Evolutionary conservation across 2,797 vertebrate species (phyloP).

Genomic region (Telmatherina bonti): DNA sequence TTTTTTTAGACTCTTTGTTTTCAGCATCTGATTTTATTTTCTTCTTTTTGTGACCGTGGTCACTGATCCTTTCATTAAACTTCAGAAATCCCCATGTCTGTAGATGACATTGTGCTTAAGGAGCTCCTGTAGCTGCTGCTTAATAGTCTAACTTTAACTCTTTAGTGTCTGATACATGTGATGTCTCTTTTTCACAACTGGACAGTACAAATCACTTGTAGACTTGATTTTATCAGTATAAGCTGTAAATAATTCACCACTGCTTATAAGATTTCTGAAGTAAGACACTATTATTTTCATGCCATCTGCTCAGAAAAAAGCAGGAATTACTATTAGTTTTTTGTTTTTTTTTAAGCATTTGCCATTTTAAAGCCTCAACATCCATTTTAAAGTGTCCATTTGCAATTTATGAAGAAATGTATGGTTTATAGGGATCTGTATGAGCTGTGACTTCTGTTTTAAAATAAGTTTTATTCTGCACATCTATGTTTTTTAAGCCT

Average conservation of each 20-base stretch:
- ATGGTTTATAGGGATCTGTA: slow-evolving; percentile 50
- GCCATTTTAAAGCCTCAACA: slow-evolving; percentile 71
- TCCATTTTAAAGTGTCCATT: slow-evolving; percentile 64
- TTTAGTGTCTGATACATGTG: slow-evolving; percentile 59
- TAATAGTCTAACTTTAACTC: slow-evolving; percentile 67
- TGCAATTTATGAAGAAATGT: slow-evolving; percentile 53
- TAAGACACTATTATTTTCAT: slow-evolving; percentile 49
- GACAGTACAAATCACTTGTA: slow-evolving; percentile 67
- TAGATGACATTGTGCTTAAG: slow-evolving; percentile 70
- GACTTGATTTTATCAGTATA: slow-evolving; percentile 62
- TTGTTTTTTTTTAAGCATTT: slow-evolving; percentile 32
- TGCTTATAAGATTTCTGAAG: slow-evolving; percentile 69
- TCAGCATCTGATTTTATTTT: slow-evolving; percentile 65
- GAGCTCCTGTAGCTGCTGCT: slow-evolving; percentile 72
- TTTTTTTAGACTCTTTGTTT: slow-evolving; percentile 85
- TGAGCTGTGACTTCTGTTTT: slow-evolving; percentile 63
- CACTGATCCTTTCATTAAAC: slow-evolving; percentile 59
- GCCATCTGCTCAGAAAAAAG: slow-evolving; percentile 59
- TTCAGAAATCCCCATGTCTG: slow-evolving; percentile 62
- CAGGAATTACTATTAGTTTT: slow-evolving; percentile 41
- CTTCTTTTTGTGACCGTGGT: slow-evolving; percentile 58
- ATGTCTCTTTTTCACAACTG: slow-evolving; percentile 63
- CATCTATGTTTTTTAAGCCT: slow-evolving; percentile 46
- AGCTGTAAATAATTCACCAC: slow-evolving; percentile 82
- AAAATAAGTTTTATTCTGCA: slow-evolving; percentile 55